These are phyloP conservation scores for Cryptus viduatorius DNA, from an alignment of 2,888 invertebrate genomes.

Conservation along the genomic window DNA sequence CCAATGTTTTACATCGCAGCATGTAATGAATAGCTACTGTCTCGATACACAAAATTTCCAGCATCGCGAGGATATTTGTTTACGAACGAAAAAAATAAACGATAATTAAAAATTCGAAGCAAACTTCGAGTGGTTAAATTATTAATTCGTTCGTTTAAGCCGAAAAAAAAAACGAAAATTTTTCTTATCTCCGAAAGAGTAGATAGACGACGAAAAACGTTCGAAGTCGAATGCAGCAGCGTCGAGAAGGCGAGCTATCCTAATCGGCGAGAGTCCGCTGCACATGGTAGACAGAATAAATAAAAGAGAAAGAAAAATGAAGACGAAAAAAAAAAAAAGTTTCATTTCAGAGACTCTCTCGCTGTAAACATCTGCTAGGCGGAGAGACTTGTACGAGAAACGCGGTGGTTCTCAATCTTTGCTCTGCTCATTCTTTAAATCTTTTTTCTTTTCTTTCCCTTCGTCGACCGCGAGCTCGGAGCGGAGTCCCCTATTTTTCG, in stretches of 20 bases:
- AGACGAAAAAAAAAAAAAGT: slow-evolving; percentile 36
- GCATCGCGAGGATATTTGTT: neutral
- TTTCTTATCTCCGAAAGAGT: slow-evolving; percentile 1
- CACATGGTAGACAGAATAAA: slow-evolving; percentile 61
- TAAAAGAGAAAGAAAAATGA: slow-evolving; percentile 37
- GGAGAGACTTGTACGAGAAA: slow-evolving; percentile 73
- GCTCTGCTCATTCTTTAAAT: slow-evolving; percentile 24
- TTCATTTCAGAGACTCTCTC: slow-evolving; percentile 61
- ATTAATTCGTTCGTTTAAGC: neutral
- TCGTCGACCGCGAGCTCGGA: slow-evolving; percentile 38
- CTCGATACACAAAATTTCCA: neutral
- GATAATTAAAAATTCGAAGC: neutral
- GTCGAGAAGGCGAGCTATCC: neutral
- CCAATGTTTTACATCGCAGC: neutral
- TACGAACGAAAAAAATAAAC: neutral
- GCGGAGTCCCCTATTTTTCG: slow-evolving; percentile 25
- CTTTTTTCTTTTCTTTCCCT: slow-evolving; percentile 18
- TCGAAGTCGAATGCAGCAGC: neutral
- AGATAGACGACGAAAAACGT: neutral
- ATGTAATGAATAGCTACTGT: slow-evolving; percentile 18
- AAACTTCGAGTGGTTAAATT: too few relatives aligned
- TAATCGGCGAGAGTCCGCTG: slow-evolving; percentile 49
- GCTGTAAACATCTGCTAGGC: slow-evolving; percentile 83
- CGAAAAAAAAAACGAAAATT: neutral
- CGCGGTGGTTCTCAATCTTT: slow-evolving; percentile 76